phyloP scores from a whole-genome alignment of 1,140 invertebrate genomes.

The Samia ricini region DNA sequence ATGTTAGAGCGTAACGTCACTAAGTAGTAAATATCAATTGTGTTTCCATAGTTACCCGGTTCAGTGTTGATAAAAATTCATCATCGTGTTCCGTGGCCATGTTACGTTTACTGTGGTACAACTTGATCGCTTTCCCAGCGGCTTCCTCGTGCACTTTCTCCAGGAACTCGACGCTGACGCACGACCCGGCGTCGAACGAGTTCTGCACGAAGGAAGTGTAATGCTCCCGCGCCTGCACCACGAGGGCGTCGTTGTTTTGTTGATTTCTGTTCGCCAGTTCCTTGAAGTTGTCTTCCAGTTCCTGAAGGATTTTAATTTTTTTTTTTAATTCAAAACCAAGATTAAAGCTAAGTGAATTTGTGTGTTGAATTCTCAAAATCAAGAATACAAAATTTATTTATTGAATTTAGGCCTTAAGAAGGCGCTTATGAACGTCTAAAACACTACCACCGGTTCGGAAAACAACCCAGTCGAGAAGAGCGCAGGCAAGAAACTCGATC shows the following conservation, averaged over 20 bases:
- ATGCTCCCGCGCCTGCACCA: slow-evolving; percentile 4
- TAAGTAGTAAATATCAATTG: no score
- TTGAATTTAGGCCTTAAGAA: no score
- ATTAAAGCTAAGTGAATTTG: no score
- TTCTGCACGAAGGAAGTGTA: slow-evolving; percentile 7
- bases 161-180: slow-evolving; percentile 6
- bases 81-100: slow-evolving; percentile 5
- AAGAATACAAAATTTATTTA: no score
- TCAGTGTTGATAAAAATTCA: not conserved
- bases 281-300: slow-evolving; percentile 3
- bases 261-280: slow-evolving; percentile 10
- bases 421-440: no score
- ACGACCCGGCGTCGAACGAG: not conserved
- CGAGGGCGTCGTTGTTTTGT: slow-evolving; percentile 11
- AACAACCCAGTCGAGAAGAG: no score
- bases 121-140: not conserved
- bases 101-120: not conserved
- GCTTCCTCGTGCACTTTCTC: not conserved
- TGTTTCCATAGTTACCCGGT: no score
- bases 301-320: not conserved
- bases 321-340: not conserved
- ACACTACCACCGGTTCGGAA: no score
- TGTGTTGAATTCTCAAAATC: no score
- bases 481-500: no score
- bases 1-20: no score